Percentiles rank a stretch among this genome's conserved stretches.
Evolutionary conservation across 2,888 invertebrate genomes (phyloP).

Genomic region (Volucella zonaria): DNA sequence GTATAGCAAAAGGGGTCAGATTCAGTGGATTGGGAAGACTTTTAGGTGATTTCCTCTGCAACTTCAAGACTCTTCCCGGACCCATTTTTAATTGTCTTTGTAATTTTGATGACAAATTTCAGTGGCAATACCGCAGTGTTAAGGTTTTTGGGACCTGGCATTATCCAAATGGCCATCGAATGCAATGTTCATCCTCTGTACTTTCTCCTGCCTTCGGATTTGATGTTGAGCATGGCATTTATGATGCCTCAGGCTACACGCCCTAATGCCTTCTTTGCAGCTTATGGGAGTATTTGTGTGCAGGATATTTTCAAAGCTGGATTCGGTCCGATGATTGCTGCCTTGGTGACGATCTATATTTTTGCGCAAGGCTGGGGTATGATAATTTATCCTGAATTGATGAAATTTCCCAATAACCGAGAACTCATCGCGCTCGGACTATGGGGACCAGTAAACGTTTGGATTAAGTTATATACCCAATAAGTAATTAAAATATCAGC

Average conservation of each 20-base stretch:
- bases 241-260: conserved; percentile 45
- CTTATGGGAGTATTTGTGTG: conserved; percentile 20
- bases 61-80: conserved; percentile 7
- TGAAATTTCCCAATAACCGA: conserved; percentile 15
- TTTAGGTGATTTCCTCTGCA: conserved; percentile 8
- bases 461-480: too few relatives aligned
- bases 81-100: conserved; percentile 15
- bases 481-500: too few relatives aligned
- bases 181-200: conserved; percentile 43
- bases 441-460: neutral
- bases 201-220: conserved; percentile 6
- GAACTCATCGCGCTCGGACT: neutral
- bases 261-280: conserved; percentile 30
- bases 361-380: conserved; percentile 19
- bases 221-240: conserved; percentile 31
- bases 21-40: conserved; percentile 26
- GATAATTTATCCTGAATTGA: conserved; percentile 26
- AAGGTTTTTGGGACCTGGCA: conserved; percentile 35
- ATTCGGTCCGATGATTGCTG: conserved; percentile 23
- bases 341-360: conserved; percentile 31
- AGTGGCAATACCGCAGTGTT: conserved; percentile 16
- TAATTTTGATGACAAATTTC: conserved; percentile 30
- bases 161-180: conserved; percentile 36
- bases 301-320: conserved; percentile 30
- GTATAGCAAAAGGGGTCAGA: conserved; percentile 26